Base-by-base conservation (phyloP, 2,888 invertebrate genomes). In the Dasypogon diadema region DNA sequence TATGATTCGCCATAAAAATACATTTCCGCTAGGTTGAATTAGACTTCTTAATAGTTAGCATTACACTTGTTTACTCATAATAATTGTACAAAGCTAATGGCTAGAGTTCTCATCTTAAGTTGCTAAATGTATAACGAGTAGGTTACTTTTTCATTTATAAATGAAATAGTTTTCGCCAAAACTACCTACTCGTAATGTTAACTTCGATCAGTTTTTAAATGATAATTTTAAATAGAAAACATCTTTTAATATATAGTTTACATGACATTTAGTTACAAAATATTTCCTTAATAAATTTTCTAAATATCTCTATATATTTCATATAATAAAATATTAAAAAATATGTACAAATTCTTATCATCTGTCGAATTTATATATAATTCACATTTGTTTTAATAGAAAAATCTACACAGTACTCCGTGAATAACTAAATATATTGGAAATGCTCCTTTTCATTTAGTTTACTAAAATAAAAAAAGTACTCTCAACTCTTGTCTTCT, bases 131-230 rank as follows among this genome's bases (percentile, higher is more conserved):
- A 72, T 51, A 60, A 55, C 54, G 72, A 72, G 26, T 72, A 72
- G 55, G 21, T 54, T 72, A 34, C 12, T 72, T 72, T 72, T 58
- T 58, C 24, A 16, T 48, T 24, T 46, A 12, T 68, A 68, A 48
- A 18, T 18, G 18, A 54, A 2, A 55, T 10, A 68, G 6, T 16
- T 4, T 55, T 21, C 21, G 18, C 5, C 21, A 56, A 24, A 56
- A 56, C 48, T 34, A 68, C 79, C 80, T 79, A 79, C 78, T 77
- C 79, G 79, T 83, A 83, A 84, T 85, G 85, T 85, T 85, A 85
- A 85, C 85, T 85, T 85, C 82, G 83, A 84, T 82, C 83, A 83
- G 82, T 82, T 81, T 77, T 58, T 34, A 56, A 24, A 56, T 56
- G 24, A 16, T 21, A 16, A 16, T 18, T 42, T 46, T 24, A 22